Base-by-base conservation (phyloP, 2,797 vertebrate species). In the Lagodon rhomboides region DNA sequence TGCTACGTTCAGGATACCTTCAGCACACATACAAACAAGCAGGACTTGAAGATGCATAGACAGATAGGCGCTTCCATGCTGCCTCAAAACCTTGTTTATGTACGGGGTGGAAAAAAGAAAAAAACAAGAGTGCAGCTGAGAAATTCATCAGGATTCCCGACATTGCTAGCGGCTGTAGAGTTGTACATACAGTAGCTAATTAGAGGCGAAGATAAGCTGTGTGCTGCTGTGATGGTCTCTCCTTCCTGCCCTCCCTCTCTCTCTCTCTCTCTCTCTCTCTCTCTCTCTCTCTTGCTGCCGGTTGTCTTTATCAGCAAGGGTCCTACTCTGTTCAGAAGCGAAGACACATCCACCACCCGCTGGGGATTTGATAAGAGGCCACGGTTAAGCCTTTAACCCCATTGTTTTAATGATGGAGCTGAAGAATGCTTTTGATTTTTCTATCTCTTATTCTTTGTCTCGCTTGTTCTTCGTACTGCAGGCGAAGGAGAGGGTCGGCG, bases 391-490 rank as follows among this genome's bases (percentile, higher is more conserved):
- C 91, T 92, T 88, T 90, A 93, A 89, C 82, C 82, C 78, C 87
- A 75, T 89, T 94, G 93, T 93, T 91, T 94, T 89, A 91, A 87
- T 85, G 77, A 90, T 90, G 84, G 90, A 79, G 25, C 76, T 84
- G 80, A 92, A 83, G 63, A 83, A 87, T 77, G 64, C 74, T 70
- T 67, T 74, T 62, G 47, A 34, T 41, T 78, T 80, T 68, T 54
- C 17, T 73, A n/a, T 51, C 58, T 82, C 41, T 46, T 60, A 50
- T 27, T 68, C 68, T 53, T 68, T 59, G 16, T 79, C 56, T 56
- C 25, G 1, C 38, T 47, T 55, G 51, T 3, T 54, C 4, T 25
- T 64, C 69, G 13, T 67, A 1, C 34, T 1, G 0, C 50, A 63
- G 10, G 30, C 47, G 75, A 61, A 80, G 65, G 7, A 34, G 46